These are phyloP conservation scores for Clanis bilineata DNA, from an alignment of 2,888 invertebrate genomes.

Conservation along the genomic window DNA sequence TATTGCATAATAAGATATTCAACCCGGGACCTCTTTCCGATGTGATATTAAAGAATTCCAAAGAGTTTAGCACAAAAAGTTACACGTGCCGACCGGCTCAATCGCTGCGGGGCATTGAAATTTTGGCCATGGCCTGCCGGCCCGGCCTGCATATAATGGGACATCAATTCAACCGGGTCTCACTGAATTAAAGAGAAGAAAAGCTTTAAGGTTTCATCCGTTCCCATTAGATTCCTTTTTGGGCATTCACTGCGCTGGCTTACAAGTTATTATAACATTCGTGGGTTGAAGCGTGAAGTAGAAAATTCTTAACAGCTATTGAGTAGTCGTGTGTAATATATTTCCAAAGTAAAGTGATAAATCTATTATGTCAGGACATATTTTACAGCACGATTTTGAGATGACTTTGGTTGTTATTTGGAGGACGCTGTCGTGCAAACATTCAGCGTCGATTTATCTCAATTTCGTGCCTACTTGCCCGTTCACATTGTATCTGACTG, in stretches of 20 bases:
- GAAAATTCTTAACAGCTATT: conserved; percentile 46
- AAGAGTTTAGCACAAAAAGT: conserved; percentile 77
- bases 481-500: conserved; percentile 55
- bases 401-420: neutral
- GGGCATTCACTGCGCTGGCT: conserved; percentile 23
- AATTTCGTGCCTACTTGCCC: conserved; percentile 49
- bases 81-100: conserved; percentile 74
- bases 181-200: conserved; percentile 50
- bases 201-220: conserved; percentile 31
- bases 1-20: conserved; percentile 77
- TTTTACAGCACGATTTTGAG: neutral
- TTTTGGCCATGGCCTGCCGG: conserved; percentile 66
- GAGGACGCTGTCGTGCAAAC: conserved; percentile 33
- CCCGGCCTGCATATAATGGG: conserved; percentile 69
- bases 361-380: neutral
- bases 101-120: conserved; percentile 77
- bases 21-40: conserved; percentile 60
- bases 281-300: conserved; percentile 48
- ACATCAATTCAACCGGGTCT: conserved; percentile 59
- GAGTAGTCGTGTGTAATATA: neutral
- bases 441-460: conserved; percentile 49
- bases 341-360: neutral
- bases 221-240: conserved; percentile 25
- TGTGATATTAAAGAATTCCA: conserved; percentile 66
- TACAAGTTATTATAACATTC: conserved; percentile 27